Evolutionary conservation across 2,797 vertebrate genomes (phyloP), one percentile per base, ranked within the genome.

Genomic region (Poecile montanus): DNA sequence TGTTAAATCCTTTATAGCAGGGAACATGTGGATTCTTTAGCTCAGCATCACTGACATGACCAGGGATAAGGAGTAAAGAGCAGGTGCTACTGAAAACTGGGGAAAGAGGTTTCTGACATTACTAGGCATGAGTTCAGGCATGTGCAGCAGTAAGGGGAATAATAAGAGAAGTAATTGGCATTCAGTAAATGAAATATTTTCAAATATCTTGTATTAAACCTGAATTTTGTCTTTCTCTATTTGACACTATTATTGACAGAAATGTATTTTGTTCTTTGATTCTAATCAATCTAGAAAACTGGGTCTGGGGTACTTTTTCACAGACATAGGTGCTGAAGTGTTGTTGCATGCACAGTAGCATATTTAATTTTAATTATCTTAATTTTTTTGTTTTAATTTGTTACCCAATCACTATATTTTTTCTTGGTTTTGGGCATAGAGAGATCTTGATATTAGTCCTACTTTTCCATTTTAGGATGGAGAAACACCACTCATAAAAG

Each of bases 401-500:
- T 85, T 78, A 34, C 0, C 2, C 10, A 13, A 1, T 79, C 13
- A 23, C 14, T 65, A 19, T 6, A 53, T 71, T 72, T 88, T 88
- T 82, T 7, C 10, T 36, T 66, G 36, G 1, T 29, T 71, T 62
- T 89, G 58, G 14, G 2, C 42, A 32, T 62, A 17, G 11, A n/a
- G 57, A 51, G 21, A 7, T 62, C 23, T 60, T 62, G 68, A 51
- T 88, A 48, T 40, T 65, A 40, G 13, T 61, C 30, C 30, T 73
- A 20, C 2, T 87, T 85, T 96, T 51, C 54, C 16, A 51, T 91
- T 79, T 84, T 96, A 99, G 99, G 99, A 99, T 30, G 99, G 98
- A 50, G 99, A 99, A 94, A 99, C 99, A 6, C 98, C 99, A 0
- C 98, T 99, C 76, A 99, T 99, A 96, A 99, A 99, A 97, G 99